phyloP scores from a whole-genome alignment of 2,797 vertebrate genomes.

The Coccyzus lansbergi region DNA sequence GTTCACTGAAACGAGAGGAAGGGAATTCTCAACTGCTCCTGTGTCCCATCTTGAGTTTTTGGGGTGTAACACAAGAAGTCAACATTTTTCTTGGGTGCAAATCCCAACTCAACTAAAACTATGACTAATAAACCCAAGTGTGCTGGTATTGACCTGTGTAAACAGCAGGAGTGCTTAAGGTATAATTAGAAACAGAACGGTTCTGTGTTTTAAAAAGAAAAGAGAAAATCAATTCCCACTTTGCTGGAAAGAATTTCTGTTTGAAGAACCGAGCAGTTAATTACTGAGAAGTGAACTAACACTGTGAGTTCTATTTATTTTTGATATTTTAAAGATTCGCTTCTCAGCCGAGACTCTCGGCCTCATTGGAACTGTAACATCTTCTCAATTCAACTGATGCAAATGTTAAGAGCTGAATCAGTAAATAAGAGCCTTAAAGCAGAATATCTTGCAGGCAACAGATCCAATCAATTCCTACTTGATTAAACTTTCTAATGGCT shows the following conservation, averaged over 20 bases:
- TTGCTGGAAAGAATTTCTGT: background rate
- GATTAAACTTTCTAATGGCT: constrained; percentile 18
- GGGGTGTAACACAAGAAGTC: background rate
- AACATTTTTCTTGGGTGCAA: background rate
- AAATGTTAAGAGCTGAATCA: background rate
- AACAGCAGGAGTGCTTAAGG: background rate
- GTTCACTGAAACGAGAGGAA: background rate
- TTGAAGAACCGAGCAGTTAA: background rate
- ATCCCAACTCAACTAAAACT: background rate
- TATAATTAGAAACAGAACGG: background rate
- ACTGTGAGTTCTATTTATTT: background rate
- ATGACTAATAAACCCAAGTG: background rate
- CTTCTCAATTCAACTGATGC: background rate
- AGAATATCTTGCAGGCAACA: background rate
- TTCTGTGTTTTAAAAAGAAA: background rate
- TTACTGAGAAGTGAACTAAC: background rate
- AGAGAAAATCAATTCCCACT: background rate
- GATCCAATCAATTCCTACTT: background rate
- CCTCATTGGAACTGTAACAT: background rate
- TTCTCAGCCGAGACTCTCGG: background rate
- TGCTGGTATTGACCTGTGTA: background rate
- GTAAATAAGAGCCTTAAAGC: background rate
- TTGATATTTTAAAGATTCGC: background rate
- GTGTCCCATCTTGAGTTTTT: background rate
- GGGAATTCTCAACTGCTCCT: background rate